These are phyloP conservation scores for Erannis defoliaria DNA, from an alignment of 2,888 invertebrate species.

Conservation along the genomic window DNA sequence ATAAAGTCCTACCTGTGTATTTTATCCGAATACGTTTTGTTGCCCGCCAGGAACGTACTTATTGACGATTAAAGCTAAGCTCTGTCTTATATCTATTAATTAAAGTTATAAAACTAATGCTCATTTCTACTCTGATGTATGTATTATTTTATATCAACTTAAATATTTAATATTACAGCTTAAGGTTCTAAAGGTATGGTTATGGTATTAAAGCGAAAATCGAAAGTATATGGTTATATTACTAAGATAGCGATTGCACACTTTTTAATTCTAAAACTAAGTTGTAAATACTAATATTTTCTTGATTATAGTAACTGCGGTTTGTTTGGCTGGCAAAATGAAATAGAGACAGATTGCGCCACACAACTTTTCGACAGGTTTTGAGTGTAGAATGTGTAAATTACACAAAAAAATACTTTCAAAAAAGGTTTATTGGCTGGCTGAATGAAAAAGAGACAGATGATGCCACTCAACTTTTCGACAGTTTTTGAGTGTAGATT, in stretches of 20 bases:
- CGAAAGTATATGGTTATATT: conserved; percentile 33
- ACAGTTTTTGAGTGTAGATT: not conserved
- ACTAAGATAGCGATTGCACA: conserved; percentile 35
- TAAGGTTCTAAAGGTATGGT: no score
- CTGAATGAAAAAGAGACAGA: not conserved
- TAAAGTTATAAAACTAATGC: not conserved
- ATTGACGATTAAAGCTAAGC: not conserved
- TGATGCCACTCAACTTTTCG: not conserved
- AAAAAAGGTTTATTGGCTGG: no score
- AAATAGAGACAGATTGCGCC: not conserved
- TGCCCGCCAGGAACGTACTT: not conserved
- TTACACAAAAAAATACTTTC: no score
- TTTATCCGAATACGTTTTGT: no score
- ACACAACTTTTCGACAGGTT: not conserved
- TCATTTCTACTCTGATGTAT: not conserved
- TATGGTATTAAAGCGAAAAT: conserved; percentile 35
- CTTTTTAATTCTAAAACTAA: conserved; percentile 1
- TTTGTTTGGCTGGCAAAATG: conserved; percentile 1
- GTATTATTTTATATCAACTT: conserved; percentile 20
- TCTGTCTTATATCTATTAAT: not conserved
- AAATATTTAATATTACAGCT: conserved; percentile 11
- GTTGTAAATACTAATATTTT: not conserved
- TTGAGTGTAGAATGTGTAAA: not conserved
- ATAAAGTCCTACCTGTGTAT: no score
- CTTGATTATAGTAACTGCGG: not conserved